These are phyloP conservation scores for Naso thynnoides DNA, from an alignment of 2,797 vertebrate species.

Conservation along the genomic window DNA sequence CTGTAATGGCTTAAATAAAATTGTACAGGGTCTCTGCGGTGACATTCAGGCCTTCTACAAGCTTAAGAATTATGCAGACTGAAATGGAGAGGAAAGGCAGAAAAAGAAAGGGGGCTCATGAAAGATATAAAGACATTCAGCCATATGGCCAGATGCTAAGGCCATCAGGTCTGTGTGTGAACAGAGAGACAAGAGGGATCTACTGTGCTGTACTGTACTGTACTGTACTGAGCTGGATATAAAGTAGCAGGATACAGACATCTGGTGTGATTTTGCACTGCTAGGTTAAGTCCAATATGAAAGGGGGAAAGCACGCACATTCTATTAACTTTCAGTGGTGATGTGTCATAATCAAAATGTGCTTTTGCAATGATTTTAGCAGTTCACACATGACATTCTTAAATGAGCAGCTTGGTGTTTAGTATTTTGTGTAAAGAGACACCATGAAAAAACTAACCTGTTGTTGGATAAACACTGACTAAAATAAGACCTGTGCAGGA, in stretches of 20 bases:
- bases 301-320: slow-evolving; percentile 22
- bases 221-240: slow-evolving; percentile 65
- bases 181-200: slow-evolving; percentile 52
- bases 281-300: slow-evolving; percentile 34
- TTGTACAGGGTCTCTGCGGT: slow-evolving; percentile 58
- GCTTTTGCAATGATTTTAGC: slow-evolving; percentile 22
- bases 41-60: slow-evolving; percentile 66
- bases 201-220: slow-evolving; percentile 63
- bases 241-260: slow-evolving; percentile 70
- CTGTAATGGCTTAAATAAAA: slow-evolving; percentile 80
- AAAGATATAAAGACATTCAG: slow-evolving; percentile 50
- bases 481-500: background rate
- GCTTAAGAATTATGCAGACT: slow-evolving; percentile 52
- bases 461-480: background rate
- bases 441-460: background rate
- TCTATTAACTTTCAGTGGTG: slow-evolving; percentile 1
- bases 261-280: slow-evolving; percentile 55
- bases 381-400: background rate
- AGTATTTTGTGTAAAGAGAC: background rate
- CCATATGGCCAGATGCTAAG: slow-evolving; percentile 77
- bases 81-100: slow-evolving; percentile 37
- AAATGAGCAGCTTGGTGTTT: background rate
- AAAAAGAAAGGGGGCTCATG: background rate
- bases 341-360: slow-evolving; percentile 4
- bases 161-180: slow-evolving; percentile 65